Conservation (phyloP, 2,113 vertebrate species). For the Glaucidium brasilianum region DNA sequence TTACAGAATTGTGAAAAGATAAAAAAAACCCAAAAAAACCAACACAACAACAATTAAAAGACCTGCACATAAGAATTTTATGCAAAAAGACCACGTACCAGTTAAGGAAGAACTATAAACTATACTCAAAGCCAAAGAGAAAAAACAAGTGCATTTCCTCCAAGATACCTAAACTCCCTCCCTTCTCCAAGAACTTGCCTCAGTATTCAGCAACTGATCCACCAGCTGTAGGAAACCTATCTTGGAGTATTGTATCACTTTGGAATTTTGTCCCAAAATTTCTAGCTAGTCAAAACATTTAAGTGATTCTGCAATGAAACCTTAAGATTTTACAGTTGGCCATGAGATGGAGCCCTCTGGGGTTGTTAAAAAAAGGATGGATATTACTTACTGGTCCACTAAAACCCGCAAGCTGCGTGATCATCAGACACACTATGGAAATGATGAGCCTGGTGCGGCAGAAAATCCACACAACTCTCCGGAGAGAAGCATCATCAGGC, state of each 20-base stretch:
- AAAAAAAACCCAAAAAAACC: too few species aligned
- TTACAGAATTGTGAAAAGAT: constrained; percentile 13
- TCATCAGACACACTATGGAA: constrained; percentile 90
- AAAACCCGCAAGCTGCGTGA: constrained; percentile 92
- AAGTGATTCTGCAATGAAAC: constrained; percentile 58
- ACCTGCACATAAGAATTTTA: background rate
- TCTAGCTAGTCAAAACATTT: constrained; percentile 64
- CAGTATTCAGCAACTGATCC: constrained; percentile 32
- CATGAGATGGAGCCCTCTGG: constrained; percentile 60
- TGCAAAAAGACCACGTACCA: background rate
- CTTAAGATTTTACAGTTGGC: constrained; percentile 52
- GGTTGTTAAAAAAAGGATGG: constrained; percentile 75
- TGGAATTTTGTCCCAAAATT: constrained; percentile 23
- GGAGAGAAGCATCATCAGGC: constrained; percentile 81
- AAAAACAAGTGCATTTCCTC: background rate
- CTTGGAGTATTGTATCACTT: constrained; percentile 1
- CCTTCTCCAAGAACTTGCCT: constrained; percentile 29
- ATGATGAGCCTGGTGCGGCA: constrained; percentile 88
- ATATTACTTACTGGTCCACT: constrained; percentile 93
- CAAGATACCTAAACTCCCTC: constrained; percentile 1
- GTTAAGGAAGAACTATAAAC: constrained; percentile 10
- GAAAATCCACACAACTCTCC: constrained; percentile 85
- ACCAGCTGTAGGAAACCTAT: constrained; percentile 11
- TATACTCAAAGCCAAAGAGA: background rate
- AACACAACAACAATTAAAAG: background rate